Base-by-base conservation (phyloP, 2,113 vertebrate genomes). In the Embiotoca jacksoni region DNA sequence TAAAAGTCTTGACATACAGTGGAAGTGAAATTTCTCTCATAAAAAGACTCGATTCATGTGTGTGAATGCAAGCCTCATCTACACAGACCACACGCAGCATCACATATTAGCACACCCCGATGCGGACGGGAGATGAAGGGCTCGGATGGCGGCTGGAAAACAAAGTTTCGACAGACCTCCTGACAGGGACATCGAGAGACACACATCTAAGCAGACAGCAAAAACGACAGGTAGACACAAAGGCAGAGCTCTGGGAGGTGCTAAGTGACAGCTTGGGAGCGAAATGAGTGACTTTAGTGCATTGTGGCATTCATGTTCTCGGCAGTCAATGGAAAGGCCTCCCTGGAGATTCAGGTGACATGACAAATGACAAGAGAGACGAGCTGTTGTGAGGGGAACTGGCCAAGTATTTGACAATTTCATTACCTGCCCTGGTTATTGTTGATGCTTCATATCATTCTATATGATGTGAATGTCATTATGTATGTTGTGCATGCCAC, bases 261-360 rank as follows among this genome's bases (percentile, higher is more conserved):
- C 78, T 83, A 83, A 80, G 83, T 85, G 89, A 88, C 88, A 88
- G 85, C 75, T 70, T 53, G 68, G 60, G 80, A 84, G 56, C 85
- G 64, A 85, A 85, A 83, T 81, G 87, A 90, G 66, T 80, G 81
- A 88, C 82, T 84, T 88, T 66, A 76, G 78, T 83, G 77, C 50
- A 71, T 80, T 62, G 82, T 86, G 81, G 60, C 77, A 75, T 87
- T 85, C 72, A 36, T 80, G 75, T 79, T 78, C 62, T 82, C 33
- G 61, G 33, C 79, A 88, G 85, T 75, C 69, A 72, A 64, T 77
- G 65, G 83, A 83, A 80, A 70, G 10, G 1, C 54, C 73, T 23
- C 85, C 47, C 73, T 37, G 33, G 83, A 81, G 79, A 80, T 72
- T 41, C 39, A 44, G 33, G 39, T 66, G 65, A 76, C 76, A 67